Percentiles rank a stretch among this genome's conserved stretches.
phyloP scores from a whole-genome alignment of 1,140 invertebrate genomes.

The Micrasema minimum region DNA sequence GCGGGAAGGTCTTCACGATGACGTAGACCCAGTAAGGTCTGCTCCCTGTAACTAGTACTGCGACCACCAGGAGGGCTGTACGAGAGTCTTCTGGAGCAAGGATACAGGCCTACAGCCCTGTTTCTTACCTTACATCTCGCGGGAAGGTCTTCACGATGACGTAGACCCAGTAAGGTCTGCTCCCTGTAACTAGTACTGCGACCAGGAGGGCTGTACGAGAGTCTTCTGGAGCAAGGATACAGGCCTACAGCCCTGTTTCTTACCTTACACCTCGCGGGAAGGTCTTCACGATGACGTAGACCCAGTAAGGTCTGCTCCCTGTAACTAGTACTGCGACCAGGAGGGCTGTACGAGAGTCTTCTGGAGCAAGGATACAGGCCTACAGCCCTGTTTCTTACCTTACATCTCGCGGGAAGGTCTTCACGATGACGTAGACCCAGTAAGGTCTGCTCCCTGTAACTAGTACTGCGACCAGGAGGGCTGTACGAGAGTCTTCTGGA shows the following conservation, averaged over 20 bases:
- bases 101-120: too few relatives aligned
- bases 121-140: constrained; percentile 45
- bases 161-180: constrained; percentile 46
- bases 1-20: constrained; percentile 26
- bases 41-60: constrained; percentile 32
- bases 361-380: neutral
- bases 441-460: constrained; percentile 43
- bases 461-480: constrained; percentile 14
- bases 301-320: constrained; percentile 44
- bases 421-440: constrained; percentile 41
- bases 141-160: constrained; percentile 34
- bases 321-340: constrained; percentile 34
- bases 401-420: constrained; percentile 42
- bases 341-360: constrained; percentile 1
- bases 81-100: neutral
- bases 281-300: constrained; percentile 39
- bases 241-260: too few relatives aligned
- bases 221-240: constrained; percentile 9
- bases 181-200: constrained; percentile 32
- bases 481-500: constrained; percentile 2
- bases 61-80: constrained; percentile 3
- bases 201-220: neutral
- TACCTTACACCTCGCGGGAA: constrained; percentile 42
- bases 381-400: too few relatives aligned
- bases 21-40: constrained; percentile 48